Evolutionary conservation across 2,113 vertebrate species (phyloP).

Genomic region (Lonchura striata): DNA sequence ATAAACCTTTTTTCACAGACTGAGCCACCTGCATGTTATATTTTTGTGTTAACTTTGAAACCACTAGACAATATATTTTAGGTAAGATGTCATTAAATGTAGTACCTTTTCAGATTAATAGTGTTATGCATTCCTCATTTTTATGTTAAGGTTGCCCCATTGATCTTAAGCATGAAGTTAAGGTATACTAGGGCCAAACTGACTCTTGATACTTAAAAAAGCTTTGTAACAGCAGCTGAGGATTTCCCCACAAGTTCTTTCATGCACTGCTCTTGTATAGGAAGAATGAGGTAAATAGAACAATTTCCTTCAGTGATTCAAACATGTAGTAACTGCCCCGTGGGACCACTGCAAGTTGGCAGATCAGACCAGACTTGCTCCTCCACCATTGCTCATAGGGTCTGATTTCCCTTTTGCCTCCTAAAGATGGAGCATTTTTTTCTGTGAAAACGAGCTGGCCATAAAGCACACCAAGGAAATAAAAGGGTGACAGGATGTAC

Average conservation of each 20-base stretch:
- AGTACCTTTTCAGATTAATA: background rate
- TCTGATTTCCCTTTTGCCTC: background rate
- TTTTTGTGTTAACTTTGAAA: constrained; percentile 22
- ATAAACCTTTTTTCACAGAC: constrained; percentile 12
- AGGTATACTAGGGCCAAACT: background rate
- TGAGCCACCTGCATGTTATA: background rate
- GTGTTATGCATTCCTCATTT: background rate
- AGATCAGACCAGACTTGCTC: background rate
- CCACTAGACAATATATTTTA: background rate
- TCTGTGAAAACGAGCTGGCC: background rate
- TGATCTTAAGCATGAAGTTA: background rate
- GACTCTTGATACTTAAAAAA: background rate
- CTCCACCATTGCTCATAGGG: background rate
- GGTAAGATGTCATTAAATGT: background rate
- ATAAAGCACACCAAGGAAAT: background rate
- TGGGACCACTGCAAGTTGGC: background rate
- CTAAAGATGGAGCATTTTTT: background rate
- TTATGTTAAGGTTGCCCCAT: constrained; percentile 2
- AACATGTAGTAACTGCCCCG: background rate
- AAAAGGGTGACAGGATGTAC: background rate
- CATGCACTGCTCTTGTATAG: background rate
- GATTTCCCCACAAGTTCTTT: background rate
- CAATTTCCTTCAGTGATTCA: background rate
- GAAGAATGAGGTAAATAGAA: background rate
- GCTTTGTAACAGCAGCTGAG: background rate